A percentile compares a stretch with the other conserved stretches of the same genome.
Evolutionary conservation across 2,888 invertebrate species (phyloP).

Genomic region (Caenorhabditis sulstoni): DNA sequence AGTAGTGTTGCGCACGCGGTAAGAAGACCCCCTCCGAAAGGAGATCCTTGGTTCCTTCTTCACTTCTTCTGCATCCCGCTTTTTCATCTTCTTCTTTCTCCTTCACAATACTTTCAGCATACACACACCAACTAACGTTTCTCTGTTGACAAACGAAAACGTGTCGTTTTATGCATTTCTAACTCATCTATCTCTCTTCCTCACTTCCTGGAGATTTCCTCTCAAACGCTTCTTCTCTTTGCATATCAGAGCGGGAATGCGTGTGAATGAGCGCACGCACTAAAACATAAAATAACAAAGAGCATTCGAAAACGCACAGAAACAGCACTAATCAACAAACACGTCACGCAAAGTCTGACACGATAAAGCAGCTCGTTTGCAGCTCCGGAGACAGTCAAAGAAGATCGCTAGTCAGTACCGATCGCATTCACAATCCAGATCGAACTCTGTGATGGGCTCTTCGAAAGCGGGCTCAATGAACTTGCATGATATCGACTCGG

Average conservation of each 20-base stretch:
- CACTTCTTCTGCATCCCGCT: constrained; percentile 30
- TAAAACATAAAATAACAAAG: constrained; percentile 10
- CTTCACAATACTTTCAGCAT: constrained; percentile 24
- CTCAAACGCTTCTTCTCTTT: constrained; percentile 21
- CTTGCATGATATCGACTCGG: constrained; percentile 76
- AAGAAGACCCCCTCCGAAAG: constrained; percentile 28
- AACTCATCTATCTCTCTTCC: constrained; percentile 47
- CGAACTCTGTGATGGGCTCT: constrained; percentile 67
- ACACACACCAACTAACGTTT: constrained; percentile 36
- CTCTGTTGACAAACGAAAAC: constrained; percentile 32
- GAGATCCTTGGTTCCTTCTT: constrained; percentile 23
- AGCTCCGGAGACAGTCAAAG: constrained; percentile 77
- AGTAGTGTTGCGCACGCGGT: constrained; percentile 62
- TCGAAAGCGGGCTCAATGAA: constrained; percentile 73
- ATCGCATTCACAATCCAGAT: constrained; percentile 70
- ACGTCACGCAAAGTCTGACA: not conserved
- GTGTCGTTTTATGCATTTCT: constrained; percentile 57
- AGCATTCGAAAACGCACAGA: constrained; percentile 7
- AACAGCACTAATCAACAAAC: constrained; percentile 22
- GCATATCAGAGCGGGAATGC: constrained; percentile 36
- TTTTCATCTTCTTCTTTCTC: constrained; percentile 39
- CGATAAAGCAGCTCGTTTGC: constrained; percentile 35
- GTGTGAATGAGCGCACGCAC: constrained; percentile 38
- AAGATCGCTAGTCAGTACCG: constrained; percentile 75
- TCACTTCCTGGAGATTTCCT: constrained; percentile 23